A percentile compares a stretch with the other conserved stretches of the same genome.
phyloP scores from a whole-genome alignment of 2,888 invertebrate species.

The Lasioglossum morio region DNA sequence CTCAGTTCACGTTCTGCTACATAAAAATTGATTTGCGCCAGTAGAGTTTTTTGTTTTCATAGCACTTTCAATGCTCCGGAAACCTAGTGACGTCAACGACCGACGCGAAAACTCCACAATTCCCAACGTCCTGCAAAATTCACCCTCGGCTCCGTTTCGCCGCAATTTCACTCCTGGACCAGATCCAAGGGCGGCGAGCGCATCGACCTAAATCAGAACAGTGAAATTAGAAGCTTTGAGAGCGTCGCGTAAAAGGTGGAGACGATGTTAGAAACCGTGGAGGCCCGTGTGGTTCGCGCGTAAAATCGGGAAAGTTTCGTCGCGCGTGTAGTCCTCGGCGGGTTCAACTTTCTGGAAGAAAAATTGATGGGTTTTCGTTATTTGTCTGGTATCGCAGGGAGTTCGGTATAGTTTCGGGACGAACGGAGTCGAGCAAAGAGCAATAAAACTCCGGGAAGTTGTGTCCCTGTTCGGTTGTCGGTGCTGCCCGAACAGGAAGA shows the following conservation, averaged over 20 bases:
- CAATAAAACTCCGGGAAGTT: not conserved
- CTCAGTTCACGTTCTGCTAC: too few species aligned
- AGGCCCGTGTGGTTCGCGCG: not conserved
- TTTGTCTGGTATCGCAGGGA: not conserved
- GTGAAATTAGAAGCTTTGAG: not conserved
- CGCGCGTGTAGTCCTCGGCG: not conserved
- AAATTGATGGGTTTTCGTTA: not conserved
- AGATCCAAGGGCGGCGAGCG: not conserved
- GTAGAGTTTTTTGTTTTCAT: too few species aligned
- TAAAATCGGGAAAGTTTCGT: not conserved
- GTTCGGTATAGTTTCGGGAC: not conserved
- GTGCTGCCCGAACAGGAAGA: not conserved
- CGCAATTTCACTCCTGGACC: not conserved
- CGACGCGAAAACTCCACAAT: not conserved
- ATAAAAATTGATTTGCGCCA: too few species aligned
- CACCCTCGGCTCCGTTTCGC: not conserved
- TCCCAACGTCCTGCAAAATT: not conserved
- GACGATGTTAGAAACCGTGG: not conserved
- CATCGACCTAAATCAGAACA: not conserved
- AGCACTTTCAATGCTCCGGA: too few species aligned
- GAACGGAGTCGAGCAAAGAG: not conserved
- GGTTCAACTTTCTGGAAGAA: not conserved
- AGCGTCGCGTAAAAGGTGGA: not conserved
- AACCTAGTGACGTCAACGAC: too few species aligned
- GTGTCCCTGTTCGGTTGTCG: not conserved